A percentile compares a stretch with the other conserved stretches of the same genome.
phyloP scores from a whole-genome alignment of 2,888 invertebrate species.

The Catocala fraxini region DNA sequence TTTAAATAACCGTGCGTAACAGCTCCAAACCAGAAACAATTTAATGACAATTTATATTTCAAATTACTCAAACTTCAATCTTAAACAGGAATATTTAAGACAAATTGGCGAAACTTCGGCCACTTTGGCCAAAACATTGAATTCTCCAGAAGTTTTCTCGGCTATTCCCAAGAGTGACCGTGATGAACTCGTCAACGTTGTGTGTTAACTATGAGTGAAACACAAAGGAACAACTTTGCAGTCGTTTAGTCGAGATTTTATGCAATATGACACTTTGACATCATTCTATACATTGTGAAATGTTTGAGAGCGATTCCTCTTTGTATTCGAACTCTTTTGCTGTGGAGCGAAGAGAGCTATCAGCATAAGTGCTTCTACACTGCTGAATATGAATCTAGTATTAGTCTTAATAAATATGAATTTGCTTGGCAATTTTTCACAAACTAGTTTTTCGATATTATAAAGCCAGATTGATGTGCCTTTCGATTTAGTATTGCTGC shows the following conservation, averaged over 20 bases:
- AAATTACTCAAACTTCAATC: not conserved
- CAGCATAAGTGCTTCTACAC: slow-evolving; percentile 3
- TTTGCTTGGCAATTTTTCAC: too few relatives aligned
- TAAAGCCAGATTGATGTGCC: slow-evolving; percentile 1
- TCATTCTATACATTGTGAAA: slow-evolving; percentile 16
- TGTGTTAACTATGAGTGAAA: slow-evolving; percentile 33
- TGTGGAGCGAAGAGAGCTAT: slow-evolving; percentile 1
- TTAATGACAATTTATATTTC: too few relatives aligned
- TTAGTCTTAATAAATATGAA: too few relatives aligned
- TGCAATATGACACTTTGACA: slow-evolving; percentile 27
- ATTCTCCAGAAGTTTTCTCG: slow-evolving; percentile 22
- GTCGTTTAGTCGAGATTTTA: slow-evolving; percentile 28
- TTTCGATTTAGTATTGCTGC: slow-evolving; percentile 3
- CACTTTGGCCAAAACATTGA: slow-evolving; percentile 28
- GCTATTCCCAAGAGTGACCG: slow-evolving; percentile 26
- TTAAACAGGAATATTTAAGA: slow-evolving; percentile 20
- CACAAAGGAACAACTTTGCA: slow-evolving; percentile 32
- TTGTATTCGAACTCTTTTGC: slow-evolving; percentile 3
- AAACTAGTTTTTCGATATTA: not conserved
- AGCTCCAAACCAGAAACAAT: too few relatives aligned
- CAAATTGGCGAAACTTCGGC: slow-evolving; percentile 14
- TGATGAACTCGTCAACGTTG: slow-evolving; percentile 19
- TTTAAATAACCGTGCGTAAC: too few relatives aligned
- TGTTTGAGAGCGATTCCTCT: slow-evolving; percentile 6
- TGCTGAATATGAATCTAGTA: not conserved